Percentiles rank a stretch among this genome's conserved stretches.
phyloP scores from a whole-genome alignment of 2,888 invertebrate species.

The Beris morrisii region DNA sequence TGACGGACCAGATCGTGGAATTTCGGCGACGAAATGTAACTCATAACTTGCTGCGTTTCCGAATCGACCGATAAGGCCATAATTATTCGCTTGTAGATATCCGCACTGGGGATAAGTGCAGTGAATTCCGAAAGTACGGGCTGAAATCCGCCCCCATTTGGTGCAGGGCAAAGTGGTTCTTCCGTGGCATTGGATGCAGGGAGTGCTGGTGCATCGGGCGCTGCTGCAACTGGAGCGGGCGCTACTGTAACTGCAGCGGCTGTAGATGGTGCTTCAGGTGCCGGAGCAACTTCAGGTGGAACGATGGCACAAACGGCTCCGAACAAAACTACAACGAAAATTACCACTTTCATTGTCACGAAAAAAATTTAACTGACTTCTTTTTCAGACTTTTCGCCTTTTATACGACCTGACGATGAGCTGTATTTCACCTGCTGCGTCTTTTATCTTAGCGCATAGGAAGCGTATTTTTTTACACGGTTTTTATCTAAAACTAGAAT shows the following conservation, averaged over 20 bases:
- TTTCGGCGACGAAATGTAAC: conserved; percentile 24
- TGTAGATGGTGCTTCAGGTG: not conserved
- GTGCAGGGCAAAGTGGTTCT: conserved; percentile 26
- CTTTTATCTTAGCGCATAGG: conserved; percentile 26
- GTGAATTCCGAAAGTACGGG: conserved; percentile 28
- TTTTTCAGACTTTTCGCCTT: conserved; percentile 3
- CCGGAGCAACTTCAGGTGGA: not conserved
- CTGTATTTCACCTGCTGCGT: not conserved
- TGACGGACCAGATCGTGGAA: conserved; percentile 24
- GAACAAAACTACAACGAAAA: conserved; percentile 8
- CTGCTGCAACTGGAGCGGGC: not conserved
- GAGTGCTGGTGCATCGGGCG: not conserved
- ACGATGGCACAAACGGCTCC: not conserved
- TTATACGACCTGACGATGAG: too few relatives aligned
- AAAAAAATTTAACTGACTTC: conserved; percentile 21
- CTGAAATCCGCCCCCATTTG: conserved; percentile 29
- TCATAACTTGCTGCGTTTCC: conserved; percentile 34
- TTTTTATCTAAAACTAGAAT: too few relatives aligned
- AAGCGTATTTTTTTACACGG: conserved; percentile 4
- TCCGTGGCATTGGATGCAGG: not conserved
- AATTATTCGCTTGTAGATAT: conserved; percentile 21
- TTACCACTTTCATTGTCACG: conserved; percentile 23
- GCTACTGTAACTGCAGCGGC: not conserved
- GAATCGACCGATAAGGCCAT: conserved; percentile 27
- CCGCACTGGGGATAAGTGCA: conserved; percentile 18